A percentile compares a stretch with the other conserved stretches of the same genome.
phyloP scores from a whole-genome alignment of 92 coral and sea anemone species.

The Montipora capitata region DNA sequence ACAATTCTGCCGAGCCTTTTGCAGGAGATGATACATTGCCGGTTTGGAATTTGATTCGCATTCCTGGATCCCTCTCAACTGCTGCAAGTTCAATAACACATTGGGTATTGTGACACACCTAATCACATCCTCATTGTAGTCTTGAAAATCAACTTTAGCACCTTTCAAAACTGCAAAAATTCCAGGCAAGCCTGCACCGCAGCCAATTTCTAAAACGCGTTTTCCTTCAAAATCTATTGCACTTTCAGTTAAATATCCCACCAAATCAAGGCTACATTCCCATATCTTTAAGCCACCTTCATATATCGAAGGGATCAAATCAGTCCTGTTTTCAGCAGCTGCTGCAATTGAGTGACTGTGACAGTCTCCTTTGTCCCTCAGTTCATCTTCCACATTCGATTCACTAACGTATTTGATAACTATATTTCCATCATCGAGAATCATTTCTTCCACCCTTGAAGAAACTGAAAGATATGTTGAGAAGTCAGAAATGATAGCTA shows the following conservation, averaged over 20 bases:
- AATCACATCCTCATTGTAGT: constrained; percentile 92
- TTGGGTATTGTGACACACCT: constrained; percentile 92
- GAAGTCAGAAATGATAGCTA: constrained; percentile 12
- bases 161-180: constrained; percentile 84
- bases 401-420: constrained; percentile 55
- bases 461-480: constrained; percentile 13
- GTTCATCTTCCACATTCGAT: constrained; percentile 60
- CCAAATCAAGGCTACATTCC: constrained; percentile 95
- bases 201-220: constrained; percentile 91
- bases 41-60: neutral
- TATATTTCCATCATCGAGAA: constrained; percentile 23
- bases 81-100: constrained; percentile 71
- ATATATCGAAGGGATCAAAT: constrained; percentile 87
- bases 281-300: constrained; percentile 98
- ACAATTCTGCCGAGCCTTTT: constrained; percentile 45
- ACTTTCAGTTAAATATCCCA: constrained; percentile 78
- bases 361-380: constrained; percentile 31
- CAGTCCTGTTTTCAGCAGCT: constrained; percentile 79
- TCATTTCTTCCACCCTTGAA: constrained; percentile 30
- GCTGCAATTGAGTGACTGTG: constrained; percentile 28
- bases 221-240: constrained; percentile 67
- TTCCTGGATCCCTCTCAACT: neutral
- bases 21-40: constrained; percentile 1
- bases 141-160: constrained; percentile 93
- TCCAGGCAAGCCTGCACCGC: constrained; percentile 97